A percentile compares a stretch with the other conserved stretches of the same genome.
Conservation (phyloP, 2,888 invertebrate species). For the Trichopoda pennipes region DNA sequence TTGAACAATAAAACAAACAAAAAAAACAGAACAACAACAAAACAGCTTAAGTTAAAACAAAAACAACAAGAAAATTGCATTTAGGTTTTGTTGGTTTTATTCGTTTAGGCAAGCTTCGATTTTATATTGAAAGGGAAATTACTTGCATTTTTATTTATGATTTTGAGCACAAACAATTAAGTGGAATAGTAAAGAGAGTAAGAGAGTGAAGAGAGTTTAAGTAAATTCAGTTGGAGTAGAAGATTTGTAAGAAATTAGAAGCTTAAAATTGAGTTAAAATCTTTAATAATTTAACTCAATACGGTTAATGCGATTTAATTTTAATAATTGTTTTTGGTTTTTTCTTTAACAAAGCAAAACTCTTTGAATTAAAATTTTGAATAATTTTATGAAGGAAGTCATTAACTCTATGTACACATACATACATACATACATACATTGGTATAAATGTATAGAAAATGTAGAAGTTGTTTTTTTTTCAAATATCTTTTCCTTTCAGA, state of each 20-base stretch:
- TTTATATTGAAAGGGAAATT: slow-evolving; percentile 76
- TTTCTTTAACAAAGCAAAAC: too few species aligned
- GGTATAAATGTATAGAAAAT: too few species aligned
- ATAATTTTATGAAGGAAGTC: too few species aligned
- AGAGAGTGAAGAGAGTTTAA: not conserved
- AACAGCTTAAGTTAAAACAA: not conserved
- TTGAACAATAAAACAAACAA: slow-evolving; percentile 4
- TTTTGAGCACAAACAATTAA: slow-evolving; percentile 6
- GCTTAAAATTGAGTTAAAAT: not conserved
- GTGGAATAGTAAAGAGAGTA: not conserved
- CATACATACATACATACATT: too few species aligned
- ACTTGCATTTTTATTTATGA: slow-evolving; percentile 69
- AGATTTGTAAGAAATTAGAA: not conserved
- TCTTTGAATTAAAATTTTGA: too few species aligned
- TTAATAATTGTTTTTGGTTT: too few species aligned
- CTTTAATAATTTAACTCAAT: too few species aligned
- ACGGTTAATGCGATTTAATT: too few species aligned
- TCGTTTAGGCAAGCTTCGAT: slow-evolving; percentile 51
- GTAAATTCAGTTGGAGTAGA: not conserved
- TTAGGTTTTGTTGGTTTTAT: slow-evolving; percentile 26
- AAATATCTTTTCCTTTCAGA: too few species aligned
- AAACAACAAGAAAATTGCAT: slow-evolving; percentile 51
- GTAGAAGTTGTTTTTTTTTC: too few species aligned
- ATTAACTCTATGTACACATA: too few species aligned
- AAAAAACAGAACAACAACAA: slow-evolving; percentile 3